Conservation (phyloP, 1,140 invertebrate species). For the Notospermus geniculatus region DNA sequence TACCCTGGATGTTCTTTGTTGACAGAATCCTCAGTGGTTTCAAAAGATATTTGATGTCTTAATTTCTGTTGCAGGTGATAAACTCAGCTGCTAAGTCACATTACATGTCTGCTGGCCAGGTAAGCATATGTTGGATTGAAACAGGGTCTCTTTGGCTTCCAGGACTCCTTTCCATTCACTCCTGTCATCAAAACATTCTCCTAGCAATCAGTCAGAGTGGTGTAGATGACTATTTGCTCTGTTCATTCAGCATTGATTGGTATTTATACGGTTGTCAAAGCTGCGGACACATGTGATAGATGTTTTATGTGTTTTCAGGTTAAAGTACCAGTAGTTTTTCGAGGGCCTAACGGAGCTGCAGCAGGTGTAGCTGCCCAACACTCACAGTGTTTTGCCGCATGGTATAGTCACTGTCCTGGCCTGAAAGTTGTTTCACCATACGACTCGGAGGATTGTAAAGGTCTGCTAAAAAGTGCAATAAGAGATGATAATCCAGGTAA, state of each 20-base stretch:
- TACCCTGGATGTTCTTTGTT: too few relatives aligned
- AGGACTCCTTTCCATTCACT: too few relatives aligned
- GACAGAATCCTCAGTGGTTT: too few relatives aligned
- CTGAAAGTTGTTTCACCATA: constrained; percentile 93
- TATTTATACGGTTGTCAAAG: too few relatives aligned
- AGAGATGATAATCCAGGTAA: constrained; percentile 79
- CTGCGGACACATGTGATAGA: too few relatives aligned
- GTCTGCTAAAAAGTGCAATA: constrained; percentile 91
- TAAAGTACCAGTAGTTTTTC: constrained; percentile 95
- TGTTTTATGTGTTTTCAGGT: constrained; percentile 56
- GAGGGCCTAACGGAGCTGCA: constrained; percentile 97
- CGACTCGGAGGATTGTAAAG: constrained; percentile 88
- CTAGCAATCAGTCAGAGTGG: too few relatives aligned
- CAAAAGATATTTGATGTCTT: too few relatives aligned
- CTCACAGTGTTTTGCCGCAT: constrained; percentile 96
- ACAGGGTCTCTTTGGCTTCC: too few relatives aligned
- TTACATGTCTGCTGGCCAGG: constrained; percentile 95
- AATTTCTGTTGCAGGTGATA: constrained; percentile 61
- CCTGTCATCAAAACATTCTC: too few relatives aligned
- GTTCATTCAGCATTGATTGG: too few relatives aligned
- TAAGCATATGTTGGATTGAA: constrained; percentile 51
- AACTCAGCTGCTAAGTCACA: constrained; percentile 99
- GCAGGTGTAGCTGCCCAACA: constrained; percentile 98
- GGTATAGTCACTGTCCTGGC: constrained; percentile 96
- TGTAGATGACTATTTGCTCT: too few relatives aligned